phyloP scores from a whole-genome alignment of 1,140 invertebrate species.

The Scaptomyza hsui region DNA sequence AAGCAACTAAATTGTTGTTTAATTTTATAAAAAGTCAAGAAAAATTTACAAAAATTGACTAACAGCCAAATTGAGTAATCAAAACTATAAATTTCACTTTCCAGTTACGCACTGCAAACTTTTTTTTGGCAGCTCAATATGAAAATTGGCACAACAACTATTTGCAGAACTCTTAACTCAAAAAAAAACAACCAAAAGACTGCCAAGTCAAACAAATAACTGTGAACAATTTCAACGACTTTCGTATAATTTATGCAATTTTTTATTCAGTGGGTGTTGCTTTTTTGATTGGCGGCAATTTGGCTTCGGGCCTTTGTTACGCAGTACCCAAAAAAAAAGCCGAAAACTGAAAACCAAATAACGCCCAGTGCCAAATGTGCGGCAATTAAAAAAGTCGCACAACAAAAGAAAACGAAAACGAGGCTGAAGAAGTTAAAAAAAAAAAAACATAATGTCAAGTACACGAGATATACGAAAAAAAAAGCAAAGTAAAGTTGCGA shows the following conservation, averaged over 20 bases:
- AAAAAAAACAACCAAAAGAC: slow-evolving; percentile 8
- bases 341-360: slow-evolving; percentile 35
- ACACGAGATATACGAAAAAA: slow-evolving; percentile 34
- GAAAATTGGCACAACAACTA: neutral
- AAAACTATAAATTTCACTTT: slow-evolving; percentile 7
- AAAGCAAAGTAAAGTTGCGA: slow-evolving; percentile 63
- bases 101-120: neutral
- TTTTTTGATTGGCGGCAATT: slow-evolving; percentile 79
- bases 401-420: slow-evolving; percentile 42
- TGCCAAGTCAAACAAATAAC: slow-evolving; percentile 15
- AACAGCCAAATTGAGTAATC: slow-evolving; percentile 14
- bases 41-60: neutral
- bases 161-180: slow-evolving; percentile 1
- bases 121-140: neutral
- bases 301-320: slow-evolving; percentile 44
- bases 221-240: slow-evolving; percentile 34
- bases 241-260: slow-evolving; percentile 78
- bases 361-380: slow-evolving; percentile 62
- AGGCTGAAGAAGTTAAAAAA: slow-evolving; percentile 8
- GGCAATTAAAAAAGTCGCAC: slow-evolving; percentile 71
- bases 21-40: too few species aligned
- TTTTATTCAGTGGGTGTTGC: slow-evolving; percentile 80
- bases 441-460: slow-evolving; percentile 31
- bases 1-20: too few species aligned
- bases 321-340: slow-evolving; percentile 7